These are phyloP conservation scores for Linnaemya vulpina DNA, from an alignment of 2,888 invertebrate species.

Conservation along the genomic window DNA sequence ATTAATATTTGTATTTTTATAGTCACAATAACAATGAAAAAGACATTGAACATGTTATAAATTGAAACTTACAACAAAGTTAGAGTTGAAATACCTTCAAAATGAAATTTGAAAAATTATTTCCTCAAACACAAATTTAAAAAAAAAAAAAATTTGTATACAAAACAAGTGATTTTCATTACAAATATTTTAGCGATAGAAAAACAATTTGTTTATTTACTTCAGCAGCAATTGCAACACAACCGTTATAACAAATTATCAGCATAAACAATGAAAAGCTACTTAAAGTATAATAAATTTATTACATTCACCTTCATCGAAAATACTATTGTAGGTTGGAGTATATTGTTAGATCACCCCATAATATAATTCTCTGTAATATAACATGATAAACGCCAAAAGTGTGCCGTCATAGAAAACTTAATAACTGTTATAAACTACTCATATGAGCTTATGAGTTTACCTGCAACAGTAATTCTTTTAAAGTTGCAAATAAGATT, in stretches of 20 bases:
- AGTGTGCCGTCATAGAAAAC: neutral
- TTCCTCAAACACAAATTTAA: constrained; percentile 45
- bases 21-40: constrained; percentile 32
- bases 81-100: constrained; percentile 29
- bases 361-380: constrained; percentile 5
- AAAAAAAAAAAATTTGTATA: neutral
- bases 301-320: constrained; percentile 39
- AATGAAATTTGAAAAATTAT: constrained; percentile 24
- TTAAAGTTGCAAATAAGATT: too few species aligned
- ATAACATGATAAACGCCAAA: neutral
- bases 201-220: neutral
- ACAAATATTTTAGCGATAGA: neutral
- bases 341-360: neutral
- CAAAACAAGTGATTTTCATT: constrained; percentile 51
- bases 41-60: constrained; percentile 22
- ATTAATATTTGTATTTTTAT: constrained; percentile 37
- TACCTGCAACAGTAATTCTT: too few species aligned
- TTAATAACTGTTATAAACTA: neutral
- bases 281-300: constrained; percentile 21
- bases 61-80: constrained; percentile 21
- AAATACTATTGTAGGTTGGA: neutral
- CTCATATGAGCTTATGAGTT: too few species aligned
- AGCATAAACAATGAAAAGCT: constrained; percentile 36
- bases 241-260: constrained; percentile 53
- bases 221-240: neutral